Percentiles rank a stretch among this genome's conserved stretches.
Conservation (phyloP, 2,888 invertebrate species). For the Baronia brevicornis region DNA sequence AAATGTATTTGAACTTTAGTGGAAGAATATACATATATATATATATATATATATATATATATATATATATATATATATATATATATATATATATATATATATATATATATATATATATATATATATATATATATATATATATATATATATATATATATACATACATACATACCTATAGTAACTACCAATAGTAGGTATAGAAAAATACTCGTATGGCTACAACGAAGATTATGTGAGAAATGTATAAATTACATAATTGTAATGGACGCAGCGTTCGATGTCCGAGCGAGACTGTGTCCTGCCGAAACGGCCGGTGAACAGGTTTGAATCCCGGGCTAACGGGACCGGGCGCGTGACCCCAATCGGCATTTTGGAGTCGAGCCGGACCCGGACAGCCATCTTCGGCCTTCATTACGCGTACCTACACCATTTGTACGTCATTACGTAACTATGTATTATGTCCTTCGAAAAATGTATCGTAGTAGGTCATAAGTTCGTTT, state of each 20-base stretch:
- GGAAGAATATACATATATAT: too few relatives aligned
- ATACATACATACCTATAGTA: too few relatives aligned
- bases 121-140: too few relatives aligned
- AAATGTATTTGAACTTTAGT: too few relatives aligned
- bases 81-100: too few relatives aligned
- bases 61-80: too few relatives aligned
- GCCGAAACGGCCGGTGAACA: constrained; percentile 25
- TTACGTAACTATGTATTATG: background rate
- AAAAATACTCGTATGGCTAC: too few relatives aligned
- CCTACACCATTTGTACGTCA: background rate
- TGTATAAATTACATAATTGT: constrained; percentile 13
- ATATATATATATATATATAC: too few relatives aligned
- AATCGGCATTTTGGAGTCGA: constrained; percentile 27
- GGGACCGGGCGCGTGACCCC: constrained; percentile 28
- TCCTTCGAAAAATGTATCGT: background rate
- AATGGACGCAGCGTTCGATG: constrained; percentile 9
- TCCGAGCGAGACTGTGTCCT: constrained; percentile 22
- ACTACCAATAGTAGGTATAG: too few relatives aligned
- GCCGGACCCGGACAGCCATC: constrained; percentile 17
- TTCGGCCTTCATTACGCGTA: constrained; percentile 8
- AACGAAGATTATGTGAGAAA: constrained; percentile 4
- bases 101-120: too few relatives aligned
- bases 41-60: too few relatives aligned
- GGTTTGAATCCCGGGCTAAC: constrained; percentile 27
- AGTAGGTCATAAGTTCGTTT: too few relatives aligned